Evolutionary conservation across 2,888 invertebrate species (phyloP).

Genomic region (Pollenia griseotomentosa): DNA sequence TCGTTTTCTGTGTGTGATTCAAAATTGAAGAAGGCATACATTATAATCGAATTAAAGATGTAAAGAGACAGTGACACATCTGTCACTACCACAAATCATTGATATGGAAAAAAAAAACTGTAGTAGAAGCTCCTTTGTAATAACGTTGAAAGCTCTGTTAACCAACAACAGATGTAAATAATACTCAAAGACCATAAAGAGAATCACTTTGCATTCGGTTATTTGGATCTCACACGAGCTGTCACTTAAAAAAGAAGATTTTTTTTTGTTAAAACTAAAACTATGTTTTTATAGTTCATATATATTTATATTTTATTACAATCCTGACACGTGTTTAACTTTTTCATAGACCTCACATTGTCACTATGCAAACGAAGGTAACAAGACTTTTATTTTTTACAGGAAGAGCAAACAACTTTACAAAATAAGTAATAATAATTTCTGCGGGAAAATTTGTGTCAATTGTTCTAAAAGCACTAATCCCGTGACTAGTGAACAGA

Average conservation of each 20-base stretch:
- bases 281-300: neutral
- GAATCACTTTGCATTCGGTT: conserved; percentile 14
- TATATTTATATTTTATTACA: conserved; percentile 9
- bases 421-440: no score
- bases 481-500: no score
- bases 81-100: conserved; percentile 54
- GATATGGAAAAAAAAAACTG: conserved; percentile 37
- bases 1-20: conserved; percentile 1
- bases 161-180: neutral
- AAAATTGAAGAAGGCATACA: neutral
- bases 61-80: conserved; percentile 52
- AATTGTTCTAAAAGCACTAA: no score
- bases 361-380: no score
- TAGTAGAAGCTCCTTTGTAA: conserved; percentile 21
- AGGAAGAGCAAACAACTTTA: no score
- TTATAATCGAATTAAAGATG: conserved; percentile 54
- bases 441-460: no score
- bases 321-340: conserved; percentile 9
- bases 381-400: no score
- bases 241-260: conserved; percentile 29
- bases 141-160: conserved; percentile 14
- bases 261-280: neutral
- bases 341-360: no score
- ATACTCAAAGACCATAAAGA: neutral
- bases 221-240: conserved; percentile 4